A percentile compares a stretch with the other conserved stretches of the same genome.
phyloP scores from a whole-genome alignment of 1,140 invertebrate species.

The Drosophila ananassae region DNA sequence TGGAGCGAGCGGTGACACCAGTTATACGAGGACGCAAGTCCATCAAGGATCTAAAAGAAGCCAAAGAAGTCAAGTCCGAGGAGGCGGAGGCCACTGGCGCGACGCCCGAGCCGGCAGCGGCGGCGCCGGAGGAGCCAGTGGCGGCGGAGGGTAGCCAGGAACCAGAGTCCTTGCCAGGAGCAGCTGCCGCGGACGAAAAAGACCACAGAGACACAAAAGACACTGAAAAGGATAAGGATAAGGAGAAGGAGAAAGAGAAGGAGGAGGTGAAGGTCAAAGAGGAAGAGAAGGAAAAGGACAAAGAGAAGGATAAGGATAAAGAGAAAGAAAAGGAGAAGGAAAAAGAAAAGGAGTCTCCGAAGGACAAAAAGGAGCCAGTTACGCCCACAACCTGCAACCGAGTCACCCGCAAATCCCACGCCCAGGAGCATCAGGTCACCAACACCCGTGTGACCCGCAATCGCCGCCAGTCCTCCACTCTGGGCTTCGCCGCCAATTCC shows the following conservation, averaged over 20 bases:
- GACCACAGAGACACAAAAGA: conserved; percentile 72
- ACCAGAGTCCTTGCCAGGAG: conserved; percentile 10
- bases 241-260: conserved; percentile 25
- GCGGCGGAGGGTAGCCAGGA: conserved; percentile 31
- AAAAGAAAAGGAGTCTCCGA: conserved; percentile 30
- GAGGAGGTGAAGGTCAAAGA: conserved; percentile 37
- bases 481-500: conserved; percentile 3
- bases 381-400: conserved; percentile 60
- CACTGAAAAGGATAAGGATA: conserved; percentile 43
- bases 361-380: conserved; percentile 35
- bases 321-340: conserved; percentile 28
- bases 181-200: conserved; percentile 35
- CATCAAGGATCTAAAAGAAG: conserved; percentile 74
- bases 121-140: conserved; percentile 38
- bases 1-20: conserved; percentile 42
- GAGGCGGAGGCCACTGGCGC: conserved; percentile 12
- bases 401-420: conserved; percentile 76
- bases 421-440: conserved; percentile 69
- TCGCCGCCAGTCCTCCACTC: conserved; percentile 61
- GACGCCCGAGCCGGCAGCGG: background rate
- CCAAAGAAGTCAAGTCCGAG: conserved; percentile 60
- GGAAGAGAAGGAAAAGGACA: conserved; percentile 31
- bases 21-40: conserved; percentile 76
- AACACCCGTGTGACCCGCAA: conserved; percentile 76
- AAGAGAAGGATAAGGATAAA: conserved; percentile 26